These are phyloP conservation scores for Thelaira solivaga DNA, from an alignment of 2,888 invertebrate genomes.

Conservation along the genomic window DNA sequence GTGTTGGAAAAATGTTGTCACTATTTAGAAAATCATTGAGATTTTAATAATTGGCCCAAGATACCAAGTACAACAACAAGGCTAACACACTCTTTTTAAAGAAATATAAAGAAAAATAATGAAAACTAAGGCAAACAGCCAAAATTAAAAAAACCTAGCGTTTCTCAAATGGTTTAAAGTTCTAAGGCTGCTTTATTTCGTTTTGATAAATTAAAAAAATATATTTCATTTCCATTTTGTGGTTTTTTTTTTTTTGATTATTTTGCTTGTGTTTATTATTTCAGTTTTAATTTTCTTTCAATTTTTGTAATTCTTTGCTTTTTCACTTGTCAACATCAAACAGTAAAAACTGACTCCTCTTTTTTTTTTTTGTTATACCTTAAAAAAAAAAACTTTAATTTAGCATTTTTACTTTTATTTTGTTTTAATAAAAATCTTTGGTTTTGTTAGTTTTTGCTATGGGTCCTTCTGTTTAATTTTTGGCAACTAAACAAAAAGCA, in stretches of 20 bases:
- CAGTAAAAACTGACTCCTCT: constrained; percentile 23
- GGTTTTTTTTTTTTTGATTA: constrained; percentile 14
- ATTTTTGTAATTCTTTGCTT: constrained; percentile 31
- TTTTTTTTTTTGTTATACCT: constrained; percentile 52
- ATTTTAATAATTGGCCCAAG: constrained; percentile 57
- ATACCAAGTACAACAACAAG: constrained; percentile 4
- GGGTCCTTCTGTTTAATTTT: too few species aligned
- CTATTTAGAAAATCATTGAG: constrained; percentile 59
- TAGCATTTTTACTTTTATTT: too few species aligned
- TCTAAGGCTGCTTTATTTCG: constrained; percentile 35
- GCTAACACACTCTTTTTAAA: not conserved
- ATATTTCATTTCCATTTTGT: constrained; percentile 48
- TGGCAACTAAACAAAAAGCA: too few species aligned
- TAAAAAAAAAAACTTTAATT: not conserved
- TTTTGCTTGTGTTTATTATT: constrained; percentile 35
- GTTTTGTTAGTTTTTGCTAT: too few species aligned
- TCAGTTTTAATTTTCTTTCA: constrained; percentile 63
- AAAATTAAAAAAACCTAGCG: constrained; percentile 14
- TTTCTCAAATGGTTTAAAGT: constrained; percentile 1
- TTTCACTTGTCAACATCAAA: constrained; percentile 55
- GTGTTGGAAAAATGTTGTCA: constrained; percentile 59
- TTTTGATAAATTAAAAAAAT: constrained; percentile 61
- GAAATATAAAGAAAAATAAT: constrained; percentile 12
- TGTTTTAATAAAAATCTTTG: too few species aligned
- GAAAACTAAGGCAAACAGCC: constrained; percentile 45